Conservation (phyloP, 2,797 vertebrate species). For the Simalia tracyae region DNA sequence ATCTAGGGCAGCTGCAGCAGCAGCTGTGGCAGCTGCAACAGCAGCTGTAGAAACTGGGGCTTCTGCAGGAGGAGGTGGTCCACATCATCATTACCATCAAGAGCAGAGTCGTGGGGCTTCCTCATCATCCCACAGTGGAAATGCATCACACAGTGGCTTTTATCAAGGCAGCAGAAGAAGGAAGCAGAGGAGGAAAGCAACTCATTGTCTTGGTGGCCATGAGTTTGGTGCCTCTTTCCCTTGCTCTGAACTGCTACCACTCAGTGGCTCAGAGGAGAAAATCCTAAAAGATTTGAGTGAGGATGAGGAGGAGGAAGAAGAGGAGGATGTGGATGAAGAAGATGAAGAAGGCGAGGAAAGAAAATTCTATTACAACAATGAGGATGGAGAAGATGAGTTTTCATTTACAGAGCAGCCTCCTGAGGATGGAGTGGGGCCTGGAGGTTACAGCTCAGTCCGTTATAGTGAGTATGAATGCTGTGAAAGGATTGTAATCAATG, state of each 20-base stretch:
- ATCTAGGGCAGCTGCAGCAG: conserved; percentile 80
- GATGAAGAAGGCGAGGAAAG: conserved; percentile 60
- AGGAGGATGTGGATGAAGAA: conserved; percentile 62
- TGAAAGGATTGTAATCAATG: conserved; percentile 96
- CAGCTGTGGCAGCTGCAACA: conserved; percentile 75
- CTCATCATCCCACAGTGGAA: conserved; percentile 66
- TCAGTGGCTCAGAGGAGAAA: conserved; percentile 92
- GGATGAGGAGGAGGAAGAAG: conserved; percentile 76
- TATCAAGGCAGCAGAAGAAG: conserved; percentile 68
- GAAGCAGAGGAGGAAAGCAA: conserved; percentile 75
- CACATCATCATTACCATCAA: conserved; percentile 75
- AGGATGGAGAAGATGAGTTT: conserved; percentile 85
- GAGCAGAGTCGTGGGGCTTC: conserved; percentile 81
- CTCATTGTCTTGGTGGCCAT: conserved; percentile 74
- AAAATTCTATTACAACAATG: conserved; percentile 82
- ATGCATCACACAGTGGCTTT: conserved; percentile 59
- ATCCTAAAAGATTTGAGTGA: conserved; percentile 89
- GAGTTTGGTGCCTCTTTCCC: conserved; percentile 87
- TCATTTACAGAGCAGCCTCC: conserved; percentile 86
- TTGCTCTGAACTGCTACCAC: conserved; percentile 88
- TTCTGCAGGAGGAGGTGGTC: conserved; percentile 74
- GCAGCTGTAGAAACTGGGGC: conserved; percentile 72
- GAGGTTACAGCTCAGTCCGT: conserved; percentile 82
- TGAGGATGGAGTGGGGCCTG: conserved; percentile 64
- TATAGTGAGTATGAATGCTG: conserved; percentile 92